Conservation (phyloP, 2,797 vertebrate genomes). For the Emys orbicularis region DNA sequence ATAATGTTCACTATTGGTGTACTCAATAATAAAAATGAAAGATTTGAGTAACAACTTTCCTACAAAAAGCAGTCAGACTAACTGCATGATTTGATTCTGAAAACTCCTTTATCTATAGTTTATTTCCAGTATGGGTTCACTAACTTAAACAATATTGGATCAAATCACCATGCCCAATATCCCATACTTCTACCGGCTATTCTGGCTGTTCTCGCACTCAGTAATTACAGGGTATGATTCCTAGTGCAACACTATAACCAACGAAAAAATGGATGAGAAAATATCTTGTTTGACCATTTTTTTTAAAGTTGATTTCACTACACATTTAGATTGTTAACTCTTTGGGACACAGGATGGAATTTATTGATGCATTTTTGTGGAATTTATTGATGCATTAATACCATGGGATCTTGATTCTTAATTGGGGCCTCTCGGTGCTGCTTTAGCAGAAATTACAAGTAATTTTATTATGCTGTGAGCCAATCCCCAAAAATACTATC, state of each 20-base stretch:
- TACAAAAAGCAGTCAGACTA: background rate
- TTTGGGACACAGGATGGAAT: background rate
- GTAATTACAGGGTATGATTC: background rate
- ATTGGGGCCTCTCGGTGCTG: background rate
- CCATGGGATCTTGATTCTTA: background rate
- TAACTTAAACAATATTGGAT: constrained; percentile 5
- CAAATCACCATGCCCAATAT: background rate
- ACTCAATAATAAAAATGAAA: constrained; percentile 17
- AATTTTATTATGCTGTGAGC: background rate
- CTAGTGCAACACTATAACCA: background rate
- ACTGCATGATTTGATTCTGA: constrained; percentile 3
- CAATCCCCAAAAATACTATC: background rate
- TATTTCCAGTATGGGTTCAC: background rate
- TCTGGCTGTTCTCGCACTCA: background rate
- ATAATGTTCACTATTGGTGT: background rate
- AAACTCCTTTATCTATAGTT: background rate
- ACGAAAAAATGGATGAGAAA: background rate
- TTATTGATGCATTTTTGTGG: background rate
- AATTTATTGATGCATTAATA: background rate
- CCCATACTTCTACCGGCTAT: background rate
- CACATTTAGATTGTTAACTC: background rate
- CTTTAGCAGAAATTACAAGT: background rate
- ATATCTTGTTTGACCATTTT: background rate
- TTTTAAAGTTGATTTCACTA: background rate
- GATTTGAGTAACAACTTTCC: constrained; percentile 32